These are phyloP conservation scores for Brienomyrus longianalis DNA, from an alignment of 2,113 vertebrate genomes.

Conservation along the genomic window DNA sequence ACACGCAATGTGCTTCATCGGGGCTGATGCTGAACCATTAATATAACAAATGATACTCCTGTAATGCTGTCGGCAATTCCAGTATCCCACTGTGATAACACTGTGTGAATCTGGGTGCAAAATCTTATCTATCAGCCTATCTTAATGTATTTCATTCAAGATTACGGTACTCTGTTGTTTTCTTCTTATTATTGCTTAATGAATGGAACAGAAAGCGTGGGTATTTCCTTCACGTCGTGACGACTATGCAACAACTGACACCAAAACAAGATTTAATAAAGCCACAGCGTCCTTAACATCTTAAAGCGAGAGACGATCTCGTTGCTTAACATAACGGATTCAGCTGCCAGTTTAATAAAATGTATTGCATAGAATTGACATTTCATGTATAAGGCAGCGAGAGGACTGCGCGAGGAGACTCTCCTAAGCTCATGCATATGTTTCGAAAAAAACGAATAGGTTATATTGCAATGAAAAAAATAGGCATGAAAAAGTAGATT, in stretches of 20 bases:
- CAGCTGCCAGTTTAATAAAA: background rate
- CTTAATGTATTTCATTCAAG: background rate
- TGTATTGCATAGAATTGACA: background rate
- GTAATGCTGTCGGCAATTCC: background rate
- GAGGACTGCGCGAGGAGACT: background rate
- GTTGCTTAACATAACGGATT: background rate
- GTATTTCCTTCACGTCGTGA: background rate
- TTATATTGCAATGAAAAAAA: background rate
- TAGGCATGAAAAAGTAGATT: background rate
- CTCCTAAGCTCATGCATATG: background rate
- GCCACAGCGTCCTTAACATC: background rate
- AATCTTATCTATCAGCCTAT: background rate
- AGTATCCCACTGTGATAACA: background rate
- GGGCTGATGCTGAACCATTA: background rate
- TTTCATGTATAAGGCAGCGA: background rate
- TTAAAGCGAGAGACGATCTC: background rate
- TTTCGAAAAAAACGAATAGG: background rate
- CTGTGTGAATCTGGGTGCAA: background rate
- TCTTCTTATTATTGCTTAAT: background rate
- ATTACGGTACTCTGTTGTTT: background rate
- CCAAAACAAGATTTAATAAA: background rate
- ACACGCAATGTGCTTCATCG: background rate
- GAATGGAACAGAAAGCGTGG: background rate
- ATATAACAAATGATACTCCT: background rate
- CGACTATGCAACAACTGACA: background rate